phyloP scores from a whole-genome alignment of 2,888 invertebrate species.

The Nymphalis urticae region DNA sequence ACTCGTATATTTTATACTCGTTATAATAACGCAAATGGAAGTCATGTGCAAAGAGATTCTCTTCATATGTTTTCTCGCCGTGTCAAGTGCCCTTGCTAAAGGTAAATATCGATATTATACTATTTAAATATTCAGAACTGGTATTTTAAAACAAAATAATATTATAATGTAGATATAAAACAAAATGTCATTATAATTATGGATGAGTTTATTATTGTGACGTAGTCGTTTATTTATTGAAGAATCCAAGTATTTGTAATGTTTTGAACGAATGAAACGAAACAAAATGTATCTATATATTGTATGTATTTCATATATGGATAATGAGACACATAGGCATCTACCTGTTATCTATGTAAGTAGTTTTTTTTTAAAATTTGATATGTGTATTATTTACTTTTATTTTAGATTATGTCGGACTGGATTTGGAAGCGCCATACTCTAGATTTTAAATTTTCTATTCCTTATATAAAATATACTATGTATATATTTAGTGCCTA shows the following conservation, averaged over 20 bases:
- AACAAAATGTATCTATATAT: background rate
- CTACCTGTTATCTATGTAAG: too few relatives aligned
- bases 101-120: slow-evolving; percentile 11
- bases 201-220: slow-evolving; percentile 5
- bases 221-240: slow-evolving; percentile 12
- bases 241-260: background rate
- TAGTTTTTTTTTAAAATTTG: too few relatives aligned
- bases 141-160: background rate
- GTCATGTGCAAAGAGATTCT: slow-evolving; percentile 9
- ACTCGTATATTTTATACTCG: background rate
- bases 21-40: background rate
- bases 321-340: too few relatives aligned
- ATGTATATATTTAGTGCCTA: too few relatives aligned
- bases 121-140: background rate
- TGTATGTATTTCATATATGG: background rate
- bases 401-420: too few relatives aligned
- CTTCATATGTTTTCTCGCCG: slow-evolving; percentile 1
- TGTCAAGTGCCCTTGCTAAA: slow-evolving; percentile 11
- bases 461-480: too few relatives aligned
- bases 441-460: too few relatives aligned
- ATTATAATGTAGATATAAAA: background rate
- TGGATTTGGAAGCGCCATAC: too few relatives aligned
- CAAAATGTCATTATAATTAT: background rate
- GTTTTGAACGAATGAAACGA: background rate
- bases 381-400: too few relatives aligned